phyloP scores from a whole-genome alignment of 2,113 vertebrate genomes.

The Albula glossodonta region DNA sequence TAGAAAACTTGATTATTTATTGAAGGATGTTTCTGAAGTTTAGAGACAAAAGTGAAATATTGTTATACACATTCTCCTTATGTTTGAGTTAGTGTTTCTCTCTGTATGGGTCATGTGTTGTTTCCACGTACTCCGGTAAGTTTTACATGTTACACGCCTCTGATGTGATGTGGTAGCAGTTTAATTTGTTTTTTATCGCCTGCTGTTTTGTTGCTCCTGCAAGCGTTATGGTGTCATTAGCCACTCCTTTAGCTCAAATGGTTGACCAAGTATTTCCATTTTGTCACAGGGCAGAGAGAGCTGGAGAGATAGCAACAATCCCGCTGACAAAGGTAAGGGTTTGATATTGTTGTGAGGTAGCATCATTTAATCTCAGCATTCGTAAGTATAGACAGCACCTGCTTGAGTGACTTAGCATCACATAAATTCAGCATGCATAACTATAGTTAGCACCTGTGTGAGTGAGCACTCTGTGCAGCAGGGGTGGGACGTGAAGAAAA shows the following conservation, averaged over 20 bases:
- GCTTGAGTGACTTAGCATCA: no score
- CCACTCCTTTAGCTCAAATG: not conserved
- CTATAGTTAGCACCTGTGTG: no score
- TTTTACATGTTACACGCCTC: not conserved
- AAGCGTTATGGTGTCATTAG: not conserved
- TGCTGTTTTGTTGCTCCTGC: not conserved
- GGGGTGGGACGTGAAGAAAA: no score
- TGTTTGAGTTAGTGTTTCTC: not conserved
- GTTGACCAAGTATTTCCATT: constrained; percentile 18
- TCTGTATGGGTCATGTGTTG: not conserved
- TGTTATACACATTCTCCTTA: not conserved
- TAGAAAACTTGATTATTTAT: not conserved
- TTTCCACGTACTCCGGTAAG: not conserved
- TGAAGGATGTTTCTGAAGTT: no score
- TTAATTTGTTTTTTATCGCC: not conserved
- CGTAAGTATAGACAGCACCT: no score
- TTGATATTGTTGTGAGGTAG: not conserved
- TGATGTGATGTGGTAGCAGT: not conserved
- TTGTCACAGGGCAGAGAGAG: constrained; percentile 58
- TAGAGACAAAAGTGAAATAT: not conserved
- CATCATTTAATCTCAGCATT: not conserved
- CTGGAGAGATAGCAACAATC: constrained; percentile 68
- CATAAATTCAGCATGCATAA: no score
- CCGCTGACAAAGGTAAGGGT: constrained; percentile 63
- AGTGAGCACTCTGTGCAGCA: no score